phyloP scores from a whole-genome alignment of 2,888 invertebrate genomes.

The Plagiodera versicolora region DNA sequence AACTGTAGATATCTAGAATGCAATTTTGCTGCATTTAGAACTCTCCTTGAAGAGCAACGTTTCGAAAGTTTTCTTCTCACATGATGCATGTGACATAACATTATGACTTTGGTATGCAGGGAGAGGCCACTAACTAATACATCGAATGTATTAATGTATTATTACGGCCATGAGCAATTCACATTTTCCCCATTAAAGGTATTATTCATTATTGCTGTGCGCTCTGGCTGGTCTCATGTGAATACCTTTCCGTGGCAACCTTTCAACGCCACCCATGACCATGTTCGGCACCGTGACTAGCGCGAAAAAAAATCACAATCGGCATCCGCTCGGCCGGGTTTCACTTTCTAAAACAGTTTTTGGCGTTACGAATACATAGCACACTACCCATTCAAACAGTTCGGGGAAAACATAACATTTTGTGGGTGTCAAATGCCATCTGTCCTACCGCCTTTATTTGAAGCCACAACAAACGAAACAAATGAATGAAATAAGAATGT shows the following conservation, averaged over 20 bases:
- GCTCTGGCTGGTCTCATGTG: not conserved
- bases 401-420: not conserved
- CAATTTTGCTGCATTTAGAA: not conserved
- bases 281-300: slow-evolving; percentile 11
- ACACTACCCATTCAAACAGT: not conserved
- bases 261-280: slow-evolving; percentile 14
- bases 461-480: no score
- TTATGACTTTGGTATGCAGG: not conserved
- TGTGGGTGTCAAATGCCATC: no score
- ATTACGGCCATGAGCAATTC: not conserved
- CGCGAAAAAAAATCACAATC: slow-evolving; percentile 8
- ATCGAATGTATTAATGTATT: not conserved
- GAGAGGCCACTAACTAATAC: not conserved
- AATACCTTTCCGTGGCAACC: not conserved
- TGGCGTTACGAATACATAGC: slow-evolving; percentile 4
- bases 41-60: not conserved
- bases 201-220: not conserved
- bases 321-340: slow-evolving; percentile 12
- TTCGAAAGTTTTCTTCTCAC: not conserved
- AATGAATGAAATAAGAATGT: no score
- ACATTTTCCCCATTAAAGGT: not conserved
- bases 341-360: slow-evolving; percentile 15
- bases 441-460: no score
- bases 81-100: not conserved
- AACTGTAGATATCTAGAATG: no score